Evolutionary conservation across 1,140 invertebrate species (phyloP), one percentile per base, ranked within the genome.

Genomic region (Zaprionus ornatus): DNA sequence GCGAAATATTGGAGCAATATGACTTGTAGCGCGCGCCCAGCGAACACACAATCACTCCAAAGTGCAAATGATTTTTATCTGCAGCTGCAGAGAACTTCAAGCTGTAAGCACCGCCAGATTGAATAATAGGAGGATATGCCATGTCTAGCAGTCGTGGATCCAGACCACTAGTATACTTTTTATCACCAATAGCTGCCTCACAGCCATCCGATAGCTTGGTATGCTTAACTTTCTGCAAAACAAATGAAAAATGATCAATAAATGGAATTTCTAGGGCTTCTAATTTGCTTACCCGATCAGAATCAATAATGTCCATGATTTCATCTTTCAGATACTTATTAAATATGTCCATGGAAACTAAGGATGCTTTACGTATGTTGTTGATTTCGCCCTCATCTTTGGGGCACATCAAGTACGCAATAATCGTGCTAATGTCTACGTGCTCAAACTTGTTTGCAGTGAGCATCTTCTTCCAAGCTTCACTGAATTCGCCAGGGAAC

Each of bases 241-340:
- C 17, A 13, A 52, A 0, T 29, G 0, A 21, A 61, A 42, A 48
- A 17, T 17, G 29, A 40, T 56, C 23, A 3, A 21, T 4, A 13
- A 1, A 10, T 25, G 9, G 19, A 32, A 6, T n/a, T 10, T 9
- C 7, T 17, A 45, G 19, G 1, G 1, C 10, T 1, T 7, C n/a
- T 21, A 27, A 57, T n/a, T 27, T 10, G 60, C 74, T 91, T 93
- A 98, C 97, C 93, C 97, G 97, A 91, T 99, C 99, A 7, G 97
- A 96, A 95, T 99, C 99, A 91, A 99, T 99, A 80, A 99, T 98
- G 92, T 99, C 98, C 96, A 99, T 99, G 66, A 99, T 97, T 93
- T 99, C 97, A 93, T 99, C 97, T 93, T 98, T 98, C 7, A 99
- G 94, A 93, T 98, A 99, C 91, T 99, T 99, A 27, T 95, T 97